A percentile compares a stretch with the other conserved stretches of the same genome.
These are phyloP conservation scores for Gastrophryne carolinensis DNA, from an alignment of 2,797 vertebrate genomes.

Conservation along the genomic window DNA sequence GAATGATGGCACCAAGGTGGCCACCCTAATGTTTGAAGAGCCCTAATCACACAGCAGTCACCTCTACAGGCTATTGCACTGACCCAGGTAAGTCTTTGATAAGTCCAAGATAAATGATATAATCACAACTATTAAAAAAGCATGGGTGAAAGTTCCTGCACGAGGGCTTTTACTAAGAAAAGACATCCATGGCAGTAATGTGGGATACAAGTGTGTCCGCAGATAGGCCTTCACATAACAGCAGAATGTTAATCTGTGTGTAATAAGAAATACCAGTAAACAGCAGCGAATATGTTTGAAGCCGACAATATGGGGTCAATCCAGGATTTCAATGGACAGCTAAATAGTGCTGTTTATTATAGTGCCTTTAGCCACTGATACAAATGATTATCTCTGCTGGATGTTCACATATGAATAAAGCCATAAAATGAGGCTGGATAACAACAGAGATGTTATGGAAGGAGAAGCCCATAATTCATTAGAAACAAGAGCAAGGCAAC, in stretches of 20 bases:
- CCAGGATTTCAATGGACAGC: conserved; percentile 16
- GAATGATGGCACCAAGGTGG: too few relatives aligned
- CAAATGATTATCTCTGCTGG: conserved; percentile 39
- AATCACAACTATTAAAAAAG: too few relatives aligned
- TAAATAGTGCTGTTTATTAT: conserved; percentile 26
- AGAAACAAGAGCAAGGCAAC: conserved; percentile 32
- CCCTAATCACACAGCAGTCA: too few relatives aligned
- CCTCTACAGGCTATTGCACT: too few relatives aligned
- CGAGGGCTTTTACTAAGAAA: too few relatives aligned
- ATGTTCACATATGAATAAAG: conserved; percentile 18
- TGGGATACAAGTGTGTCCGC: background rate
- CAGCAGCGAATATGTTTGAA: conserved; percentile 10
- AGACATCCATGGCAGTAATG: background rate
- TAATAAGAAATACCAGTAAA: background rate
- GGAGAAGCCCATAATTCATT: conserved; percentile 28
- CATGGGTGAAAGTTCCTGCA: too few relatives aligned
- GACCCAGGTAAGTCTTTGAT: too few relatives aligned
- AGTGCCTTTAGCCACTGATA: conserved; percentile 22
- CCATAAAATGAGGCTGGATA: conserved; percentile 21
- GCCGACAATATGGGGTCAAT: background rate
- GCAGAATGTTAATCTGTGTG: background rate
- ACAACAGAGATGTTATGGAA: conserved; percentile 24
- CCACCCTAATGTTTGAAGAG: too few relatives aligned
- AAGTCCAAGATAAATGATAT: too few relatives aligned
- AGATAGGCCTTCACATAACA: background rate